These are phyloP conservation scores for Callitettix versicolor DNA, from an alignment of 1,140 invertebrate species.

Conservation along the genomic window DNA sequence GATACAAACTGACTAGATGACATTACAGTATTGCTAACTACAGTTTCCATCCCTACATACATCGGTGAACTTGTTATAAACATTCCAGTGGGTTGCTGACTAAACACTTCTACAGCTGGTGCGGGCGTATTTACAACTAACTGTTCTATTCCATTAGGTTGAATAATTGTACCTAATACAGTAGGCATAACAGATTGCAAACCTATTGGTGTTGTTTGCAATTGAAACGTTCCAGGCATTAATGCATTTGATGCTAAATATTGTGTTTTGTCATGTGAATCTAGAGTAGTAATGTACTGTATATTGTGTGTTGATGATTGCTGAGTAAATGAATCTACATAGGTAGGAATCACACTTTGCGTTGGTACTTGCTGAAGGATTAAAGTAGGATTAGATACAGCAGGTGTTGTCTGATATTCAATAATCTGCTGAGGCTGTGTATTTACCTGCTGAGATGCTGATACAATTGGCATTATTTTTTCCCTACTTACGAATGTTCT, in stretches of 20 bases:
- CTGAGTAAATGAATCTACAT: slow-evolving; percentile 53
- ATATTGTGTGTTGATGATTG: slow-evolving; percentile 53
- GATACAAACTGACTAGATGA: slow-evolving; percentile 71
- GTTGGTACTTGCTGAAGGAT: slow-evolving; percentile 55
- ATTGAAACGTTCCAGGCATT: slow-evolving; percentile 32
- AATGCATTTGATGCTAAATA: slow-evolving; percentile 33
- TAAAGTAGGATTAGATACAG: slow-evolving; percentile 39
- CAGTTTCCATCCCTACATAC: slow-evolving; percentile 70
- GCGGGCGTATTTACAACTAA: slow-evolving; percentile 44
- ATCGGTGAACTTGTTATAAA: slow-evolving; percentile 55
- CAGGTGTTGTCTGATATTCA: slow-evolving; percentile 6
- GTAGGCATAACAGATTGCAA: slow-evolving; percentile 37
- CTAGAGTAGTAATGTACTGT: slow-evolving; percentile 58
- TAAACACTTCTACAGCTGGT: slow-evolving; percentile 56
- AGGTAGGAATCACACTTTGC: slow-evolving; percentile 51
- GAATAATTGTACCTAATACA: slow-evolving; percentile 50
- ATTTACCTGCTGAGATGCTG: neutral
- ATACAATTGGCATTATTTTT: neutral
- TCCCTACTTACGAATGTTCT: neutral
- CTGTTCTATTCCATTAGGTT: slow-evolving; percentile 48
- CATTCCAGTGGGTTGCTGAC: slow-evolving; percentile 15
- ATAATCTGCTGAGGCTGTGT: neutral
- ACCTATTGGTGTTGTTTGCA: slow-evolving; percentile 35
- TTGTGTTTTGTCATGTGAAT: slow-evolving; percentile 47
- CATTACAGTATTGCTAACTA: slow-evolving; percentile 76